A percentile compares a stretch with the other conserved stretches of the same genome.
Evolutionary conservation across 2,113 vertebrate genomes (phyloP).

Genomic region (Syngnathus floridae): DNA sequence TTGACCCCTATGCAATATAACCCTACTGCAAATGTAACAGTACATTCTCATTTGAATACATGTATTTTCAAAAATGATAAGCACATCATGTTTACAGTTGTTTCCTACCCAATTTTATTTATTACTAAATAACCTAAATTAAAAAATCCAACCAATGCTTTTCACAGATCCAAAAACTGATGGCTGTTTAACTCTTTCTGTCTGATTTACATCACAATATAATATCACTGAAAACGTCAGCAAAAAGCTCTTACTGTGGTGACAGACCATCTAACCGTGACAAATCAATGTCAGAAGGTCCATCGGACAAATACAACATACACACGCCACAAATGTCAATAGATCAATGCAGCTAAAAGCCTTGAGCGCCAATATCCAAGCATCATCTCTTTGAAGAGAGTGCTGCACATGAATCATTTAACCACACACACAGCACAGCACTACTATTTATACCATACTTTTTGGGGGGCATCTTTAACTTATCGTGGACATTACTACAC

Average conservation of each 20-base stretch:
- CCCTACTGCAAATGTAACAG: not conserved
- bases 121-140: too few relatives aligned
- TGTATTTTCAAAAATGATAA: not conserved
- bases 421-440: not conserved
- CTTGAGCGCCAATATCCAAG: not conserved
- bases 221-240: not conserved
- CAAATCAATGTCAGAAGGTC: not conserved
- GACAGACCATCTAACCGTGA: not conserved
- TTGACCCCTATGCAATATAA: not conserved
- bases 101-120: too few relatives aligned
- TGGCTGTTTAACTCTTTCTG: too few relatives aligned
- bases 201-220: not conserved
- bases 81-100: not conserved
- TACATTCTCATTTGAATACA: not conserved
- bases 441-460: conserved; percentile 1
- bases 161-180: not conserved
- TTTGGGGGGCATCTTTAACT: not conserved
- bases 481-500: not conserved
- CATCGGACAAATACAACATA: not conserved
- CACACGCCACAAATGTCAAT: not conserved
- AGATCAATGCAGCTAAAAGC: conserved; percentile 1
- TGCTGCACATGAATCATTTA: conserved; percentile 1
- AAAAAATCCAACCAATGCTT: not conserved
- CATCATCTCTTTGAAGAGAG: not conserved
- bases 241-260: not conserved